A percentile compares a stretch with the other conserved stretches of the same genome.
Evolutionary conservation across 1,140 invertebrate genomes (phyloP).

Genomic region (Drosophila tani): DNA sequence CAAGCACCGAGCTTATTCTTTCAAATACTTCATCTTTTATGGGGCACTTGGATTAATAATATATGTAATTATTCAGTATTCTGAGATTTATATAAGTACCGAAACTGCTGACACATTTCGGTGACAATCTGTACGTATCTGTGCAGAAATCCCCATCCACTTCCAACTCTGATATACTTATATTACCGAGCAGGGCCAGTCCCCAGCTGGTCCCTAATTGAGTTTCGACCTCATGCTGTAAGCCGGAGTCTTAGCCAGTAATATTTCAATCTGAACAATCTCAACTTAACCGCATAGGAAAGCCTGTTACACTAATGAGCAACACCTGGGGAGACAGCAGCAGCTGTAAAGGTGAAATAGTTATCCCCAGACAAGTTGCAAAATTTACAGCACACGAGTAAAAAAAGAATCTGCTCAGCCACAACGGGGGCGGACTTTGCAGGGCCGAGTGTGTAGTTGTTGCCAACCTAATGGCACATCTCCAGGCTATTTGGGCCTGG

Average conservation of each 20-base stretch:
- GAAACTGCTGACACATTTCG: not conserved
- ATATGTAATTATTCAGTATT: too few relatives aligned
- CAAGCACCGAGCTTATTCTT: not conserved
- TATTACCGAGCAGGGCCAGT: not conserved
- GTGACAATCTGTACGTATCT: not conserved
- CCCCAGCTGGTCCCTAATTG: slow-evolving; percentile 22
- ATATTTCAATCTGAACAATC: slow-evolving; percentile 50
- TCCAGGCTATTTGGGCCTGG: slow-evolving; percentile 74
- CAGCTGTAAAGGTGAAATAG: slow-evolving; percentile 40
- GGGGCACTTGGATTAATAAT: not conserved
- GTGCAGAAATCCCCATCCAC: too few relatives aligned
- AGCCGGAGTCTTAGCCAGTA: slow-evolving; percentile 25
- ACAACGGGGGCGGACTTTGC: slow-evolving; percentile 46
- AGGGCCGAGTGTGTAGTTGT: slow-evolving; percentile 64
- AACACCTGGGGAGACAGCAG: slow-evolving; percentile 55
- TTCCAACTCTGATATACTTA: not conserved
- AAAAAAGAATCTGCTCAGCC: slow-evolving; percentile 52
- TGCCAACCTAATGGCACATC: slow-evolving; percentile 74
- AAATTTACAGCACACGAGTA: slow-evolving; percentile 61
- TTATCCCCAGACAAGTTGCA: slow-evolving; percentile 40
- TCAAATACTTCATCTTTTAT: not conserved
- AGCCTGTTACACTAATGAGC: slow-evolving; percentile 66
- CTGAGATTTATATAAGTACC: too few relatives aligned
- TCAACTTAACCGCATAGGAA: slow-evolving; percentile 37
- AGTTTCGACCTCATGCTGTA: slow-evolving; percentile 34